Evolutionary conservation across 2,797 vertebrate species (phyloP).

Genomic region (Erethizon dorsatum): DNA sequence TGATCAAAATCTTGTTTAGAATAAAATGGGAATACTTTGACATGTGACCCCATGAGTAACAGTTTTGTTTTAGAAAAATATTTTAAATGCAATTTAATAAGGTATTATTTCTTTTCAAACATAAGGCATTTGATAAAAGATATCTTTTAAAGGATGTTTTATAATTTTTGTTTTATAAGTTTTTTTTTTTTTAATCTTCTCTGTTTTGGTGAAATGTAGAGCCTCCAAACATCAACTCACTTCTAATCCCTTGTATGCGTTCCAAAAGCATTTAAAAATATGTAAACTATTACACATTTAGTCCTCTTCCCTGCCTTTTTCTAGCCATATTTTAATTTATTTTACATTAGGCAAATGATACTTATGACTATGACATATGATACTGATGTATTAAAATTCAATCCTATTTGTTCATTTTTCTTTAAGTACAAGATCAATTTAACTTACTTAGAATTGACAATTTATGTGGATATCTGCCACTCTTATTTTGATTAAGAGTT

Average conservation of each 20-base stretch:
- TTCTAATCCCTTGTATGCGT: not conserved
- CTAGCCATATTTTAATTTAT: not conserved
- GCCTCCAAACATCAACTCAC: not conserved
- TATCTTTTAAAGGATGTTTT: not conserved
- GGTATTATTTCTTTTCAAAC: not conserved
- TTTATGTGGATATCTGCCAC: not conserved
- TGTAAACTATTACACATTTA: not conserved
- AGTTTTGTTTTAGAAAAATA: conserved; percentile 13
- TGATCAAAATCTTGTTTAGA: conserved; percentile 24
- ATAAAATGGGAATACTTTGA: not conserved
- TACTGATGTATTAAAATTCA: not conserved
- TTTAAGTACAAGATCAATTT: conserved; percentile 3
- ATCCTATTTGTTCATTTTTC: not conserved
- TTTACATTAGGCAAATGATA: conserved; percentile 1
- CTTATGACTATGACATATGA: not conserved
- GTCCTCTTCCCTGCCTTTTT: not conserved
- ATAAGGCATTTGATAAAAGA: not conserved
- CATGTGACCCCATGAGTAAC: not conserved
- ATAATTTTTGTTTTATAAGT: not conserved
- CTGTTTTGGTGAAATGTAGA: not conserved
- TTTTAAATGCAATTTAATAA: conserved; percentile 7
- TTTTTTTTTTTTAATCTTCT: not conserved
- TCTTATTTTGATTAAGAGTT: not conserved
- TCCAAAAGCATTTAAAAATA: not conserved
- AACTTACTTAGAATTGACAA: conserved; percentile 32